Conservation (phyloP, 2,888 invertebrate genomes). For the Acanthosepion pharaonis region DNA sequence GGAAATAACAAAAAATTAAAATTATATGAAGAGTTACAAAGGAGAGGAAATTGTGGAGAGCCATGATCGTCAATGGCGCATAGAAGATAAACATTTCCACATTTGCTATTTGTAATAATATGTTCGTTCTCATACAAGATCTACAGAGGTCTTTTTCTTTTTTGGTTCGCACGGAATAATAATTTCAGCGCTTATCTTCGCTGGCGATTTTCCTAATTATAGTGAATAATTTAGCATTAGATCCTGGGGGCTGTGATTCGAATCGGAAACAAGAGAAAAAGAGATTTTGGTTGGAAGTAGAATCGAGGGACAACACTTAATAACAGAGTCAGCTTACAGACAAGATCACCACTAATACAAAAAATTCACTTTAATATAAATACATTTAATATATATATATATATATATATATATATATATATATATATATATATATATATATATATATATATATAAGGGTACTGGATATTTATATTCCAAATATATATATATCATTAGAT, state of each 20-base stretch:
- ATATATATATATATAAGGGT: background rate
- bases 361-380: background rate
- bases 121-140: background rate
- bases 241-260: background rate
- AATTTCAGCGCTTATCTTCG: background rate
- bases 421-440: conserved; percentile 25
- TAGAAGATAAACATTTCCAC: too few species aligned
- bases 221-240: conserved; percentile 8
- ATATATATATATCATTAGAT: background rate
- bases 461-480: background rate
- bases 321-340: background rate
- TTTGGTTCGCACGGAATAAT: background rate
- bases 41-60: too few species aligned
- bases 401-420: conserved; percentile 8
- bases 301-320: background rate
- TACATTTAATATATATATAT: conserved; percentile 2
- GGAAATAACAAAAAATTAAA: too few species aligned
- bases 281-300: background rate
- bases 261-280: background rate
- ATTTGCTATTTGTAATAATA: background rate
- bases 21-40: too few species aligned
- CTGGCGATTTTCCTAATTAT: conserved; percentile 9
- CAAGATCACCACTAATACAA: background rate
- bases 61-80: too few species aligned
- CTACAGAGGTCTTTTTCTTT: background rate